Base-by-base conservation (phyloP, 1,140 invertebrate species). In the Nasonia longicornis region DNA sequence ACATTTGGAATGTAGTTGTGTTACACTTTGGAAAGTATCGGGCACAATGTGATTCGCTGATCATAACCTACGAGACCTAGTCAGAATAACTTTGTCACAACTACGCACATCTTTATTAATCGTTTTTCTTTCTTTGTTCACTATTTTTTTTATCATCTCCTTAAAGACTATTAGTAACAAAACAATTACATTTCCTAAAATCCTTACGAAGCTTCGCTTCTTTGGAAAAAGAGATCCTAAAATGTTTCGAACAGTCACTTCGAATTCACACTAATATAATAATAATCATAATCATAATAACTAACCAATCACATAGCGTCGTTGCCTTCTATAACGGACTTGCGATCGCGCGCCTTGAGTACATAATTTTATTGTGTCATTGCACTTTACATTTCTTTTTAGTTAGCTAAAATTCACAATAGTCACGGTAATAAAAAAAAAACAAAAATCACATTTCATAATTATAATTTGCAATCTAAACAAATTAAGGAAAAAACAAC, bases 201-300 rank as follows among this genome's bases (percentile, higher is more conserved):
- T 81, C 73, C 73, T 76, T 81, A 77, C 48, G 80, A 81, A 81
- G 80, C 80, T 71, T 81, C 31, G 80, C 80, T 81, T 81, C 80
- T 81, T 77, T 81, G 80, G 80, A 81, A 77, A 81, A 77, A 81
- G 80, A 81, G 80, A 81, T 81, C 80, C 75, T 77, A 77, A 81
- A 77, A 77, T 26, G 22, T 77, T 77, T 81, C 67, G 48, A 80
- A 70, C 48, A 81, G 74, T 77, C 52, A 77, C 67, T 81, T 77
- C 63, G 22, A 76, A 81, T 72, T 81, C 67, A 42, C 22, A 72
- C n/a, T 77, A 64, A 66, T 81, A 70, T 48, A 70, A 52, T 81
- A 81, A 63, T 81, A 81, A 63, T 77, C 72, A 77, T 77, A 70
- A 77, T 77, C 35, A 52, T 70, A 58, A 71, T 20, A 71, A 72